phyloP scores from a whole-genome alignment of 2,797 vertebrate species.

The Megaceryle alcyon region DNA sequence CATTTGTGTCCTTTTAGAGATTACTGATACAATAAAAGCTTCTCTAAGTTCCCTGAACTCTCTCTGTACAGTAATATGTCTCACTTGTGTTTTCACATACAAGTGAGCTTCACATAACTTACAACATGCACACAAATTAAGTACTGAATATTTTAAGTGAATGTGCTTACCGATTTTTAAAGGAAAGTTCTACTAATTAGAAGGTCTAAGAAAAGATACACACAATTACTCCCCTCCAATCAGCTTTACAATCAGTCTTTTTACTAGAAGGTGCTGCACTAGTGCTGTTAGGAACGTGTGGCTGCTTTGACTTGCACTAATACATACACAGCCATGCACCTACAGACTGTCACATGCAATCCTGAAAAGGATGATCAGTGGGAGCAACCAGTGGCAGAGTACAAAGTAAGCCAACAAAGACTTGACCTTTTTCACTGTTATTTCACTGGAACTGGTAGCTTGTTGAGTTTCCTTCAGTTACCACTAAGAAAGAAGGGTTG shows the following conservation, averaged over 20 bases:
- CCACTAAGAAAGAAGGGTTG: not conserved
- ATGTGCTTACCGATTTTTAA: not conserved
- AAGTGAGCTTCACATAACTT: not conserved
- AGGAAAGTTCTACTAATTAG: not conserved
- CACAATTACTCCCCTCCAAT: not conserved
- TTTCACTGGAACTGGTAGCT: not conserved
- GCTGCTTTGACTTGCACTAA: not conserved
- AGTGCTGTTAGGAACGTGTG: not conserved
- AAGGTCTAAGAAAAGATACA: not conserved
- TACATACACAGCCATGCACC: not conserved
- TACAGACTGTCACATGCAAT: not conserved
- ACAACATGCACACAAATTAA: not conserved
- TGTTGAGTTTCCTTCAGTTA: not conserved
- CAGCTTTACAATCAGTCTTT: not conserved
- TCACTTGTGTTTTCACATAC: not conserved
- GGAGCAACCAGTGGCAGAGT: not conserved
- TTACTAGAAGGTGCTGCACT: not conserved
- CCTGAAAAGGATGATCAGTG: not conserved
- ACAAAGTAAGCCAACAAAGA: not conserved
- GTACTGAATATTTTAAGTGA: not conserved
- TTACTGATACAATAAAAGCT: not conserved
- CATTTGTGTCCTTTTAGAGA: not conserved
- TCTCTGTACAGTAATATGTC: not conserved
- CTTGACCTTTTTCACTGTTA: not conserved
- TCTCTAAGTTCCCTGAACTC: not conserved